These are phyloP conservation scores for Meloidogyne hapla DNA, from an alignment of 1,140 invertebrate genomes.

Conservation along the genomic window DNA sequence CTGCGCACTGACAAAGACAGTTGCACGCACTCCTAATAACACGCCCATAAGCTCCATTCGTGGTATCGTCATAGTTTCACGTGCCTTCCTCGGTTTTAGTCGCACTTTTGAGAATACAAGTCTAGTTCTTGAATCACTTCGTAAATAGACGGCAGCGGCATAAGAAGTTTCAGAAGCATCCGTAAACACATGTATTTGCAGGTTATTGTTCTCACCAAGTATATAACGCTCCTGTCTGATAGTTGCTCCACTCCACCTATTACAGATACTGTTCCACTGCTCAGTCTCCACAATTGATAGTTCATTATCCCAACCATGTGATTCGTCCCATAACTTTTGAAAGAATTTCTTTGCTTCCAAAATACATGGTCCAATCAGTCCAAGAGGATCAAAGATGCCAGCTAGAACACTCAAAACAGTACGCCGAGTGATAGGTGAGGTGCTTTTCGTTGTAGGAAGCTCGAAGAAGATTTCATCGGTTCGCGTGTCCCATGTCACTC, in stretches of 20 bases:
- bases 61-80: conserved; percentile 30
- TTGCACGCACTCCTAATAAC: not conserved
- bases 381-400: too few species aligned
- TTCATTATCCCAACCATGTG: too few species aligned
- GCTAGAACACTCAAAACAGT: too few species aligned
- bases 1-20: conserved; percentile 3
- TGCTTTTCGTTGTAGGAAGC: not conserved
- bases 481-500: not conserved
- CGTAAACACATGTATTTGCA: conserved; percentile 34
- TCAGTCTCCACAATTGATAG: too few species aligned
- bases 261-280: too few species aligned
- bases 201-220: too few species aligned
- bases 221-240: too few species aligned
- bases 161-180: conserved; percentile 40
- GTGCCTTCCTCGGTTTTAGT: conserved; percentile 21
- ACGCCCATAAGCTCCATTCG: conserved; percentile 37
- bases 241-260: too few species aligned
- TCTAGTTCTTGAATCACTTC: not conserved
- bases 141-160: conserved; percentile 34
- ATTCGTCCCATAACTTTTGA: too few species aligned
- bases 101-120: conserved; percentile 33
- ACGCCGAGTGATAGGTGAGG: too few species aligned
- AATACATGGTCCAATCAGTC: too few species aligned
- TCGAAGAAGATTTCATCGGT: not conserved
- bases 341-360: too few species aligned